Conservation (phyloP, 2,113 vertebrate genomes). For the Clupea harengus region DNA sequence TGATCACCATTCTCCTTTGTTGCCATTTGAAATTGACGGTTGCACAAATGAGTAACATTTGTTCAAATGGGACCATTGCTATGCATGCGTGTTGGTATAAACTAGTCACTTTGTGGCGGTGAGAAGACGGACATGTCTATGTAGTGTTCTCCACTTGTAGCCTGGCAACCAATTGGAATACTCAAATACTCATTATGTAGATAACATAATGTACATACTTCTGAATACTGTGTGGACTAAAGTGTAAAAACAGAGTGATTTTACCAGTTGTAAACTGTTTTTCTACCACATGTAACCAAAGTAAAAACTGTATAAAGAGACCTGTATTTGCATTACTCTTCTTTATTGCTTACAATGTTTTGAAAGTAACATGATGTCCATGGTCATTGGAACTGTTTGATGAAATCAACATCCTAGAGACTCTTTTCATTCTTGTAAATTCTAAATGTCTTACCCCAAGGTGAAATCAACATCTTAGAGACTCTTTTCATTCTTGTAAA, state of each 20-base stretch:
- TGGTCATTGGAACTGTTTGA: neutral
- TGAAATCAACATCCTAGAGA: neutral
- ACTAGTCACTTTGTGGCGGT: conserved; percentile 25
- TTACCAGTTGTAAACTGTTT: conserved; percentile 76
- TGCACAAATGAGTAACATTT: conserved; percentile 41
- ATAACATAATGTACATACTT: conserved; percentile 18
- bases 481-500: no score
- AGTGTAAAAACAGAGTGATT: conserved; percentile 50
- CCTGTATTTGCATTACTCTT: conserved; percentile 5
- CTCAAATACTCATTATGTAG: neutral
- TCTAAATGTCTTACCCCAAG: no score
- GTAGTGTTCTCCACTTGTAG: conserved; percentile 58
- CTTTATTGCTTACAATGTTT: neutral
- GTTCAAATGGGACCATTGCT: conserved; percentile 46
- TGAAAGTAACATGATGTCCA: neutral
- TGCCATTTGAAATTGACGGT: conserved; percentile 2
- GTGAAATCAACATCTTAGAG: no score
- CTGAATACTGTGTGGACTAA: conserved; percentile 66
- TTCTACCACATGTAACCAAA: conserved; percentile 74
- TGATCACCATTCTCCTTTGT: neutral
- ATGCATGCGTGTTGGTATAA: conserved; percentile 34
- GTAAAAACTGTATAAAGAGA: conserved; percentile 79
- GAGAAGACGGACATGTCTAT: conserved; percentile 10
- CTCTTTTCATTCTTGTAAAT: no score
- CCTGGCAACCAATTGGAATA: conserved; percentile 52